phyloP scores from a whole-genome alignment of 2,797 vertebrate genomes.

The Taeniopygia guttata region DNA sequence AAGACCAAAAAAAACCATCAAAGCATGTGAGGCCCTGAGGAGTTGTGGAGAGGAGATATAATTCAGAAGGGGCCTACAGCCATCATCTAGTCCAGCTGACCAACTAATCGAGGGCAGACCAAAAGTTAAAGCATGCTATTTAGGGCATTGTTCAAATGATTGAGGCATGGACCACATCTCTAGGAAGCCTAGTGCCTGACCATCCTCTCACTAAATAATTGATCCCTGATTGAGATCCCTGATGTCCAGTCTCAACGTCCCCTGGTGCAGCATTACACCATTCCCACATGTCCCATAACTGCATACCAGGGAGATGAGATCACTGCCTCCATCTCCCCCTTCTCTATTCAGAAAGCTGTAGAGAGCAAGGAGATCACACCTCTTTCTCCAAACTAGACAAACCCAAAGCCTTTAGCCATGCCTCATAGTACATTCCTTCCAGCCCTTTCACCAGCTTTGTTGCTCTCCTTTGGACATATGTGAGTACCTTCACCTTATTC shows the following conservation, averaged over 20 bases:
- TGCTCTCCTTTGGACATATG: not conserved
- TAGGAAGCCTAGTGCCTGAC: not conserved
- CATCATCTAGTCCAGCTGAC: not conserved
- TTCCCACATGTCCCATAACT: not conserved
- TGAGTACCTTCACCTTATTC: not conserved
- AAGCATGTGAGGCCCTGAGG: not conserved
- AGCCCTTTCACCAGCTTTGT: not conserved
- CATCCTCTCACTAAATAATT: not conserved
- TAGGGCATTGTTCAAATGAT: not conserved
- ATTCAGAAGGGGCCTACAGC: not conserved
- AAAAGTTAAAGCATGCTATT: not conserved
- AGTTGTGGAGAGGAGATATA: not conserved
- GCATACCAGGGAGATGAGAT: not conserved
- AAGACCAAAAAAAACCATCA: rapidly evolving
- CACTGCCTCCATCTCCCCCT: not conserved
- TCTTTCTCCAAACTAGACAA: not conserved
- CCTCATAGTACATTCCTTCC: not conserved
- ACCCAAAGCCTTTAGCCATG: not conserved
- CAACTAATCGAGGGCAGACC: not conserved
- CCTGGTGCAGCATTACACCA: not conserved
- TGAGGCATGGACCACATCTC: not conserved
- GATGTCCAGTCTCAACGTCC: not conserved
- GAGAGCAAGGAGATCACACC: not conserved
- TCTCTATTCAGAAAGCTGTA: not conserved
- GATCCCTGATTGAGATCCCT: not conserved